Conservation (phyloP, 1,140 invertebrate genomes). For the Pseudobourletiella spinata region DNA sequence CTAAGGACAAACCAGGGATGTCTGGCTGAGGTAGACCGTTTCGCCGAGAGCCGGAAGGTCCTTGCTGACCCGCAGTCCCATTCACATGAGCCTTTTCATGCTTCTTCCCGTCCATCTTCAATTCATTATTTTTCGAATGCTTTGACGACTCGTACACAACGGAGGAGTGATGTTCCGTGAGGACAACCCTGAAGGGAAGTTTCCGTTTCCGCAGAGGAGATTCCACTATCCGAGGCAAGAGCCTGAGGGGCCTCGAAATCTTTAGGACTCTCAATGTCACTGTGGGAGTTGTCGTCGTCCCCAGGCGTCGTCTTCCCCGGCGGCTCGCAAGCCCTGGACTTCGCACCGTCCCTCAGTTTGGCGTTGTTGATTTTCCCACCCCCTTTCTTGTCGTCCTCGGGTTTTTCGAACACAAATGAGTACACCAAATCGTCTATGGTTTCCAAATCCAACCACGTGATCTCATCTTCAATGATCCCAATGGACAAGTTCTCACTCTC, state of each 20-base stretch:
- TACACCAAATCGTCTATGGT: conserved; percentile 17
- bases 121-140: background rate
- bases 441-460: conserved; percentile 24
- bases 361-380: no score
- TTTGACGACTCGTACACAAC: conserved; percentile 8
- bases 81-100: background rate
- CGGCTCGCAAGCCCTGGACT: no score
- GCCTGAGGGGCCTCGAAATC: background rate
- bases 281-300: background rate
- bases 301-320: background rate
- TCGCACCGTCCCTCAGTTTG: no score
- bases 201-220: conserved; percentile 15
- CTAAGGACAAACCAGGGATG: background rate
- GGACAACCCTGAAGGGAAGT: conserved; percentile 11
- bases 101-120: background rate
- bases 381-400: no score
- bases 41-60: background rate
- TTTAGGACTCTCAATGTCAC: background rate
- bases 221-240: conserved; percentile 11
- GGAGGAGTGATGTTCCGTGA: conserved; percentile 5
- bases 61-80: background rate
- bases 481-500: conserved; percentile 16
- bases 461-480: conserved; percentile 28
- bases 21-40: background rate
- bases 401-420: no score